Percentiles rank a stretch among this genome's conserved stretches.
phyloP scores from a whole-genome alignment of 2,113 vertebrate species.

The Cettia cetti region DNA sequence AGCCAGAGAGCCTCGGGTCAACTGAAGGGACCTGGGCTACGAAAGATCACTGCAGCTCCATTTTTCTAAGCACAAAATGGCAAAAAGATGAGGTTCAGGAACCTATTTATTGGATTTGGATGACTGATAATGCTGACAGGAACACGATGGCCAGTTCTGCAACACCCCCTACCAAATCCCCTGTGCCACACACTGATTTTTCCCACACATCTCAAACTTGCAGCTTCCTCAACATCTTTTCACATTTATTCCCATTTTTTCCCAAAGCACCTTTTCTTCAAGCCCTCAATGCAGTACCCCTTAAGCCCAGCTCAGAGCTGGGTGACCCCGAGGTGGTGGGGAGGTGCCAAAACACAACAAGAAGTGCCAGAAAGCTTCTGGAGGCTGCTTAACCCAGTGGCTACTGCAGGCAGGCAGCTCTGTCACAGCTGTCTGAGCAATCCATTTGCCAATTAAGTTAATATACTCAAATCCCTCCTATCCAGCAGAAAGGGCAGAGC shows the following conservation, averaged over 20 bases:
- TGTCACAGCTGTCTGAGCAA: constrained; percentile 41
- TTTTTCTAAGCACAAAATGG: neutral
- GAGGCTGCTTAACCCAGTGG: neutral
- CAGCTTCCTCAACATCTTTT: neutral
- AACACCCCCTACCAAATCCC: neutral
- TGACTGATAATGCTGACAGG: neutral
- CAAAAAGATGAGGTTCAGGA: neutral
- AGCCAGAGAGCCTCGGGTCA: neutral
- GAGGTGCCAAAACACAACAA: neutral
- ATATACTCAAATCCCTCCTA: constrained; percentile 40
- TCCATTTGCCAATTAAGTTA: constrained; percentile 51
- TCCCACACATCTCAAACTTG: neutral
- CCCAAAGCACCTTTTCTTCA: neutral
- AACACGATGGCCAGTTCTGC: neutral
- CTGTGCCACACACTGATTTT: neutral
- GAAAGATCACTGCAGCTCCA: neutral
- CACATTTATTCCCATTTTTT: neutral
- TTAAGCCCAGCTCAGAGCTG: neutral
- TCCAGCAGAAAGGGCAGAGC: constrained; percentile 49
- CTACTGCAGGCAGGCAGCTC: neutral
- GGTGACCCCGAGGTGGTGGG: neutral
- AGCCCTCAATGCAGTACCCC: neutral
- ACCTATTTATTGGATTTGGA: neutral
- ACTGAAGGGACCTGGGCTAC: neutral
- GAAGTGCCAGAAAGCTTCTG: neutral